Evolutionary conservation across 2,888 invertebrate species (phyloP).

Genomic region (Koerneria pararmatus): DNA sequence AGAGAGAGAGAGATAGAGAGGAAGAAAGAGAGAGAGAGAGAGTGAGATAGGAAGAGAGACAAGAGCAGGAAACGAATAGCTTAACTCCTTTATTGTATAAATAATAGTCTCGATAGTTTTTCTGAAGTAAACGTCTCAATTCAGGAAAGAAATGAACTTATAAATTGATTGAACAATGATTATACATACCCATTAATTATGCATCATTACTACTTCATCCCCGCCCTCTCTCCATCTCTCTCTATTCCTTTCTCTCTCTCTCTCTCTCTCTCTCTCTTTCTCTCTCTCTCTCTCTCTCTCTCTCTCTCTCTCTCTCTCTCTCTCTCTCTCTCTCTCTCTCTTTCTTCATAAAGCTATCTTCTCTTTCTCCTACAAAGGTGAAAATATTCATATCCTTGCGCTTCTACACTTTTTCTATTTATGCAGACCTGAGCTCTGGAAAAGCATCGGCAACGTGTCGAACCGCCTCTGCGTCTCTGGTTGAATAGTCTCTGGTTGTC

Average conservation of each 20-base stretch:
- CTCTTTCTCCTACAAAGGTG: background rate
- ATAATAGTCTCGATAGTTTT: too few species aligned
- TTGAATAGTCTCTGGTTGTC: too few species aligned
- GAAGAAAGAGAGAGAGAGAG: too few species aligned
- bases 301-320: constrained; percentile 16
- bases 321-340: constrained; percentile 17
- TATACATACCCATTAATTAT: constrained; percentile 4
- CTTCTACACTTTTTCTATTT: constrained; percentile 18
- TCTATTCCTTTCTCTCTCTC: constrained; percentile 2
- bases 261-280: constrained; percentile 4
- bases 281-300: constrained; percentile 16
- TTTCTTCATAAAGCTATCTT: constrained; percentile 11
- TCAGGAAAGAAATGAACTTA: too few species aligned
- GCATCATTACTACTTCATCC: constrained; percentile 6
- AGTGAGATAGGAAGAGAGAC: too few species aligned
- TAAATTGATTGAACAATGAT: too few species aligned
- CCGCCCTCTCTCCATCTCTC: background rate
- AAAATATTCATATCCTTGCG: constrained; percentile 15
- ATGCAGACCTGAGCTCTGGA: constrained; percentile 18
- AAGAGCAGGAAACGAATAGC: too few species aligned
- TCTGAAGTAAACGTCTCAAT: too few species aligned
- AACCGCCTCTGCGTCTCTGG: too few species aligned
- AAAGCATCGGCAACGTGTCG: too few species aligned
- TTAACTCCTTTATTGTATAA: too few species aligned
- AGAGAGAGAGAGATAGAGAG: too few species aligned